Percentiles rank a stretch among this genome's conserved stretches.
Evolutionary conservation across 2,888 invertebrate species (phyloP).

Genomic region (Piscicola geometra): DNA sequence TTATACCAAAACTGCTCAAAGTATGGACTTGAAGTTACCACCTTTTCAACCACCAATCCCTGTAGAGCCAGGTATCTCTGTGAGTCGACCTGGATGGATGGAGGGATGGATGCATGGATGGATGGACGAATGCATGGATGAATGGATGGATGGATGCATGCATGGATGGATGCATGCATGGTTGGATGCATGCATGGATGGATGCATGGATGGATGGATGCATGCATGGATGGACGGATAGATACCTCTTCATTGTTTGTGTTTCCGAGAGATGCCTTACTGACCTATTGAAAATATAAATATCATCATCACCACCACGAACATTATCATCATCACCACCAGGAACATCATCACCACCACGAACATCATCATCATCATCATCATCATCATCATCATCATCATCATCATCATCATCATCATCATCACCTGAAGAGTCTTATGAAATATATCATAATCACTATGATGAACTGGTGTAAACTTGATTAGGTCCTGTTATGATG

Average conservation of each 20-base stretch:
- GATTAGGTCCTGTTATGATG: too few relatives aligned
- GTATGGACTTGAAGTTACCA: too few relatives aligned
- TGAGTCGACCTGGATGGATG: constrained; percentile 47
- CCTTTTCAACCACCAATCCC: constrained; percentile 85
- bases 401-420: too few relatives aligned
- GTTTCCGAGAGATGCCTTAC: not conserved
- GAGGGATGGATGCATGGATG: constrained; percentile 4
- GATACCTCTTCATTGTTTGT: not conserved
- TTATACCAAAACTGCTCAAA: too few relatives aligned
- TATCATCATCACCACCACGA: not conserved
- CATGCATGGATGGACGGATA: not conserved
- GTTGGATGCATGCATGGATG: too few relatives aligned
- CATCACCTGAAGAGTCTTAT: too few relatives aligned
- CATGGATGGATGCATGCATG: too few relatives aligned
- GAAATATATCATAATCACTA: too few relatives aligned
- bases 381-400: too few relatives aligned
- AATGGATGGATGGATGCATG: not conserved
- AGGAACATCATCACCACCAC: not conserved
- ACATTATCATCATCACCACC: not conserved
- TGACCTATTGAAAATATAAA: not conserved
- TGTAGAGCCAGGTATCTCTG: constrained; percentile 80
- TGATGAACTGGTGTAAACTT: too few relatives aligned
- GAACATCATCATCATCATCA: not conserved
- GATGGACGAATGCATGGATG: not conserved
- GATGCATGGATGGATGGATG: too few relatives aligned